These are phyloP conservation scores for Oasisia sp. DNA, from an alignment of 2,888 invertebrate genomes.

Conservation along the genomic window DNA sequence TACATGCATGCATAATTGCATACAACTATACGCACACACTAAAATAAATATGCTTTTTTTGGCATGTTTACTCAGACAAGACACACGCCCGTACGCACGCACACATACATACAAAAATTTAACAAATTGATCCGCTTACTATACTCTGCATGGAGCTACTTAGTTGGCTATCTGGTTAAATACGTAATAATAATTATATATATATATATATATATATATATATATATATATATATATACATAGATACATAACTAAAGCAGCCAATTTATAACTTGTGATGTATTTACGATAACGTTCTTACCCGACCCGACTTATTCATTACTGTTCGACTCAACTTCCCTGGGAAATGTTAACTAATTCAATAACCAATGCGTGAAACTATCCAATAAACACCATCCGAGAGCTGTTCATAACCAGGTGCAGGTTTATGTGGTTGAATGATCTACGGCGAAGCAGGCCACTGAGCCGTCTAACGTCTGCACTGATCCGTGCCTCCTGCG, in stretches of 20 bases:
- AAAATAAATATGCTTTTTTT: too few species aligned
- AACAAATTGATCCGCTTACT: too few species aligned
- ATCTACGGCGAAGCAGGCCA: neutral
- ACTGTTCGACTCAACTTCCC: neutral
- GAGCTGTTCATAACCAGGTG: neutral
- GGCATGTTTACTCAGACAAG: too few species aligned
- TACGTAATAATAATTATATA: too few species aligned
- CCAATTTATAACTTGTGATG: neutral
- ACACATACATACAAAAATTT: too few species aligned
- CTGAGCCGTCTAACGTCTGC: neutral
- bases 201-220: too few species aligned
- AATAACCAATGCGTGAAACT: neutral
- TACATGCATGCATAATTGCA: neutral
- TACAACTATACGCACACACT: neutral
- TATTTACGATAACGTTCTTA: neutral
- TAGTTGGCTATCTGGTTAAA: too few species aligned
- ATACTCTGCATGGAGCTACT: too few species aligned
- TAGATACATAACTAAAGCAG: neutral
- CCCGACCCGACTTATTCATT: neutral
- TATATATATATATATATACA: too few species aligned
- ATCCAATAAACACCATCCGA: neutral
- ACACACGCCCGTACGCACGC: too few species aligned
- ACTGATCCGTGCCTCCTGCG: neutral
- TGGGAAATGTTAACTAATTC: neutral
- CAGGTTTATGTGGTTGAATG: neutral